phyloP scores from a whole-genome alignment of 2,888 invertebrate species.

The Hirtodrosophila histrioides region DNA sequence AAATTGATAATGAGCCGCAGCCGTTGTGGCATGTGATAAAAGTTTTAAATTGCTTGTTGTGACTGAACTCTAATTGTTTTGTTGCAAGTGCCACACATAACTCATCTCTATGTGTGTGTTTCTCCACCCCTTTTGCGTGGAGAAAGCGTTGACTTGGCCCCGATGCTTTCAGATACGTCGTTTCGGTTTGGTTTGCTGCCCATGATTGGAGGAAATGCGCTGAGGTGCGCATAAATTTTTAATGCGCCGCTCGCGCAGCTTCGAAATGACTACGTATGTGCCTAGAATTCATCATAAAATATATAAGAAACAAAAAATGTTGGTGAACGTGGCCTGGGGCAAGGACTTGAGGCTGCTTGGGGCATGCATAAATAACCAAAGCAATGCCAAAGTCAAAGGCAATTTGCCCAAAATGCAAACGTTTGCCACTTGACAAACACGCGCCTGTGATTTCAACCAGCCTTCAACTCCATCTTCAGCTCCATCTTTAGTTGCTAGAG shows the following conservation, averaged over 20 bases:
- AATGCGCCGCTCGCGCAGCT: slow-evolving; percentile 63
- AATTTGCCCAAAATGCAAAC: slow-evolving; percentile 77
- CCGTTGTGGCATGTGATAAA: slow-evolving; percentile 27
- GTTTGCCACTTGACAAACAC: slow-evolving; percentile 79
- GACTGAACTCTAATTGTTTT: slow-evolving; percentile 44
- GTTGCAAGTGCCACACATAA: slow-evolving; percentile 25
- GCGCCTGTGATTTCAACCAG: slow-evolving; percentile 67
- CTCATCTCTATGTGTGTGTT: neutral
- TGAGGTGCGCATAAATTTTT: slow-evolving; percentile 78
- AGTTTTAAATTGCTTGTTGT: slow-evolving; percentile 43
- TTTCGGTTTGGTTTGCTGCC: neutral
- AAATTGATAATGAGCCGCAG: slow-evolving; percentile 78
- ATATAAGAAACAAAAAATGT: neutral
- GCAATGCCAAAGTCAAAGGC: slow-evolving; percentile 64
- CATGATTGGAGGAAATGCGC: slow-evolving; percentile 46
- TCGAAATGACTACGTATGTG: slow-evolving; percentile 61
- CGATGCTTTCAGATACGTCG: neutral
- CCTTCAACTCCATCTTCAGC: slow-evolving; percentile 4
- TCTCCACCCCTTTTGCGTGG: too few relatives aligned
- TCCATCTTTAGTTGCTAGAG: slow-evolving; percentile 2
- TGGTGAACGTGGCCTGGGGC: slow-evolving; percentile 17
- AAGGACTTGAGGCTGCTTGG: slow-evolving; percentile 3
- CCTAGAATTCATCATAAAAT: slow-evolving; percentile 74
- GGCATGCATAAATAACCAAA: slow-evolving; percentile 73
- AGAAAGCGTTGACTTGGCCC: too few relatives aligned